Evolutionary conservation across 2,888 invertebrate species (phyloP), one percentile per base, ranked within the genome.

Genomic region (Laspeyria flexula): DNA sequence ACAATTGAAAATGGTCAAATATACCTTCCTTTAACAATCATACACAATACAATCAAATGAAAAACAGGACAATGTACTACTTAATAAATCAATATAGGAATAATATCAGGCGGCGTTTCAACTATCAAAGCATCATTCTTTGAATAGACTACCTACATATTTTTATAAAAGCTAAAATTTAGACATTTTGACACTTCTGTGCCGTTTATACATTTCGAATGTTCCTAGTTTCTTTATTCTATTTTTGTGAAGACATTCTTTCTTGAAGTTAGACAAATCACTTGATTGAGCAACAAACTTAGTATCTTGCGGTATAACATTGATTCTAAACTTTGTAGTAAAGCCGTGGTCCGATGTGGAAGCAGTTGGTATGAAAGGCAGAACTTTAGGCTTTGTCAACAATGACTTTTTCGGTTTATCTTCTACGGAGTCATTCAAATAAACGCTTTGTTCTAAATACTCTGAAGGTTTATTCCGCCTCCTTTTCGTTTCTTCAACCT

Each of bases 361-460:
- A 1, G 81, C 88, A 3, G 90, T 88, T 1, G 92, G 90, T 48
- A 83, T 65, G 46, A 86, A 87, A 3, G 91, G 92, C 38, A 90
- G 61, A 29, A 88, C 86, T 75, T 85, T 87, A 1, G 85, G 86
- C 23, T 77, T 81, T 52, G 81, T 84, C 2, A 78, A 60, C 6
- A 64, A 60, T 10, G 47, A 45, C 43, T 81, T 85, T 34, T 66
- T 70, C 48, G 77, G 81, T 48, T 70, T 72, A 23, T 66, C 63
- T 9, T 65, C 56, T 6, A 60, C 52, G 5, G 77, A 67, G 15
- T 83, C 82, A 59, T 88, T 84, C n/a, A 89, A 56, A 60, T 83
- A 88, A 29, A 92, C 71, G 69, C 88, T 91, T 58, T 91, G 84
- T 80, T 92, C 92, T 52, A 92, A 76, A 65, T 85, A 91, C 45